Base-by-base conservation (phyloP, 2,888 invertebrate genomes). In the Heliconius aoede region DNA sequence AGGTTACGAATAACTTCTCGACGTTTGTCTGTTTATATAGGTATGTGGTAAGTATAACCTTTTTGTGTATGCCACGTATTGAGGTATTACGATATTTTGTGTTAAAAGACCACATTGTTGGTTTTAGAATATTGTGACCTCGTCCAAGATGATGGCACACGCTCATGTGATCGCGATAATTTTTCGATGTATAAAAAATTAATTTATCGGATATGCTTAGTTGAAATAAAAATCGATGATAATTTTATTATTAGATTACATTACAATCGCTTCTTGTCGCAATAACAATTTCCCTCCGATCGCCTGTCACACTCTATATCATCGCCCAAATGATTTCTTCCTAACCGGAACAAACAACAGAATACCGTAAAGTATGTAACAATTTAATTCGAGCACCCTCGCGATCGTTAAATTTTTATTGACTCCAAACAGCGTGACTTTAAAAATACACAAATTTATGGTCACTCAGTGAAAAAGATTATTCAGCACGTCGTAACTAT, bases 401-500 rank as follows among this genome's bases (percentile, higher is more conserved):
- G 84, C 86, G 88, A 88, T 91, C 94, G 93, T 94, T 92, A 94
- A 93, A 92, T 88, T 92, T 93, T 93, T 94, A 94, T 93, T 89
- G 91, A 91, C 92, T 93, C 87, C 88, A 90, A 93, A 93, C 91
- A 90, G 90, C 90, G 89, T 87, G 90, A 92, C 93, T 93, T 93
- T 92, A 91, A 94, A 93, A 94, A 93, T 92, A 92, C 88, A 93
- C 92, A 93, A 93, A 93, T 94, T 93, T 94, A 94, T 89, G 92
- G 92, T 93, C 93, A 93, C 92, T 93, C 93, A 91, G 89, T 87
- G 90, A 90, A 86, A 91, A 90, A 91, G 92, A 93, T 94, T 92
- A 94, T 92, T 93, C 92, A 92, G 93, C 94, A 94, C 93, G 88
- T 94, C 93, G 93, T 94, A 91, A 93, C 91, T 88, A 91, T 92